A percentile compares a stretch with the other conserved stretches of the same genome.
These are phyloP conservation scores for Ennomos fuscantarius DNA, from an alignment of 2,888 invertebrate genomes.

Conservation along the genomic window DNA sequence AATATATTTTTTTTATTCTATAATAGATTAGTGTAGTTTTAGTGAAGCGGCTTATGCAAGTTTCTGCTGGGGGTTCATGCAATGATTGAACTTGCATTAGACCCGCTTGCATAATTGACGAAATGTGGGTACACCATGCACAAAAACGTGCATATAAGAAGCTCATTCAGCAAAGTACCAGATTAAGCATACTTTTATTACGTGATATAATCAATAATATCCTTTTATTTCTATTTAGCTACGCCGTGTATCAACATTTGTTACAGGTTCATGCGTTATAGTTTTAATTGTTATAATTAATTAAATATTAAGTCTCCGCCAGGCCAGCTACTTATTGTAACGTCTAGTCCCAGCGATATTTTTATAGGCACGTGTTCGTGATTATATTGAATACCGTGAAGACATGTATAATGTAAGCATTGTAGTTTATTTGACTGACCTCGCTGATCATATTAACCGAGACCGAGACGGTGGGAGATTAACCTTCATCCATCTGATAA, in stretches of 20 bases:
- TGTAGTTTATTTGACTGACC: too few relatives aligned
- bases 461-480: too few relatives aligned
- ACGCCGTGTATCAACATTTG: background rate
- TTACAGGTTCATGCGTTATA: background rate
- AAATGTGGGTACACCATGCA: conserved; percentile 5
- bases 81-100: background rate
- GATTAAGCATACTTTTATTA: background rate
- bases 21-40: background rate
- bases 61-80: background rate
- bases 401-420: too few relatives aligned
- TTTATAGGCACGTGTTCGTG: background rate
- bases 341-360: background rate
- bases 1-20: too few relatives aligned
- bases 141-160: background rate
- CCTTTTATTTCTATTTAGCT: background rate
- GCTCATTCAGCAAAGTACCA: conserved; percentile 5
- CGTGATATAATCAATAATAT: too few relatives aligned
- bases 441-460: too few relatives aligned
- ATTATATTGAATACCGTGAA: too few relatives aligned
- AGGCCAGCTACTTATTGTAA: conserved; percentile 3
- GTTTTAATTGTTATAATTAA: too few relatives aligned
- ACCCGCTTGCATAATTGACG: background rate
- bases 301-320: background rate
- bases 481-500: too few relatives aligned
- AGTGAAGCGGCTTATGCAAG: conserved; percentile 2